Evolutionary conservation across 2,113 vertebrate genomes (phyloP).

Genomic region (Pycnonotus jocosus): DNA sequence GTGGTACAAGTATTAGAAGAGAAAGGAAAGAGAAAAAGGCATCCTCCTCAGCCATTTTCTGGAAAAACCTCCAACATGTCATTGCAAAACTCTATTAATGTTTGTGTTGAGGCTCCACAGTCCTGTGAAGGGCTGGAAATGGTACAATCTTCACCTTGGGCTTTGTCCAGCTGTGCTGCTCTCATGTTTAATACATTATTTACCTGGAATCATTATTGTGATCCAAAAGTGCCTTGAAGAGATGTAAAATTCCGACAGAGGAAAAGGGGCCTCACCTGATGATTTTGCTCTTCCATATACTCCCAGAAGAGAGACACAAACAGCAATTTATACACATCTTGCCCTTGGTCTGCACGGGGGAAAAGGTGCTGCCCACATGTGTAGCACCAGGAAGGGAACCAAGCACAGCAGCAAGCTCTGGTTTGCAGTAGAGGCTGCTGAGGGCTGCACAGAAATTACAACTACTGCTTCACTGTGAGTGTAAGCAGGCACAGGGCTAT

Average conservation of each 20-base stretch:
- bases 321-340: background rate
- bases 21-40: background rate
- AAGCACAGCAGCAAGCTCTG: background rate
- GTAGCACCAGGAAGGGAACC: background rate
- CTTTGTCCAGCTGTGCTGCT: background rate
- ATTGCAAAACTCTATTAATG: background rate
- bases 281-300: background rate
- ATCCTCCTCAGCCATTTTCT: constrained; percentile 4
- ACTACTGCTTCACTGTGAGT: background rate
- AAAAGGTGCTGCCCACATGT: fast-evolving
- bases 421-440: background rate
- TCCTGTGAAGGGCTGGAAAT: background rate
- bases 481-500: background rate
- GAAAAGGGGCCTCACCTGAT: background rate
- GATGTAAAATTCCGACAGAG: background rate
- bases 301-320: background rate
- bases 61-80: background rate
- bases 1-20: background rate
- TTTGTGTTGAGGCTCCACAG: background rate
- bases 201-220: background rate
- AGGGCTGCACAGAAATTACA: background rate
- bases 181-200: background rate
- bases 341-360: fast-evolving
- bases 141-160: background rate
- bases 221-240: background rate